Base-by-base conservation (phyloP, 2,113 vertebrate genomes). In the Leptodactylus fuscus region DNA sequence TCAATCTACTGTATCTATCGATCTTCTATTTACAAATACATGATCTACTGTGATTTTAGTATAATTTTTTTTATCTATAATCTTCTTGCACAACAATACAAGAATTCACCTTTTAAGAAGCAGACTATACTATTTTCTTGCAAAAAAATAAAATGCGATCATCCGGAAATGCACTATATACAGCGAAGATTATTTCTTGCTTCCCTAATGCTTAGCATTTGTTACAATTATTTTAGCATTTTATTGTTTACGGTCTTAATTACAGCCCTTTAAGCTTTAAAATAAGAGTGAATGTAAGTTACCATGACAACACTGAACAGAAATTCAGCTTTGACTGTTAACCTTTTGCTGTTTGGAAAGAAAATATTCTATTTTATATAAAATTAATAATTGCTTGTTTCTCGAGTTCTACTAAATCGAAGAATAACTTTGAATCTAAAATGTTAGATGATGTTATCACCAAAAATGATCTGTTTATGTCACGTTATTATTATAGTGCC, bases 301-400 rank as follows among this genome's bases (percentile, higher is more conserved):
- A 20, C 80, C 44, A 81, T 81, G 58, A 49, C 80, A 81, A 81
- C 62, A 70, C 32, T 44, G 12, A 7, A 70, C 62, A 34, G 53
- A 32, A 32, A 70, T 38, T 82, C 69, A 16, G 46, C 46, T 69
- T 46, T 53, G 29, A 49, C 32, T 69, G 29, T 51, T 53, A 70
- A 70, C 20, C 18, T 78, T 77, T n/a, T 65, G 12, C 60, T 65
- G 60, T 6, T 32, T 32, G 27, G 60, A 38, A 36, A 36, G 20
- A 4, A 36, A 78, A 55, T 5, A 58, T 5, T 32, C 4, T 65
- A 16, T 27, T 27, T 27, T 29, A 12, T 62, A 58, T 62, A 1
- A n/a, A 5, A 55, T 24, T 24, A 55, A 55, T 55, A 55, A 6
- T 22, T n/a, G 2, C 7, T 55, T 22, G 51, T n/a, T n/a, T n/a